Evolutionary conservation across 2,113 vertebrate genomes (phyloP).

Genomic region (Leiothrix lutea): DNA sequence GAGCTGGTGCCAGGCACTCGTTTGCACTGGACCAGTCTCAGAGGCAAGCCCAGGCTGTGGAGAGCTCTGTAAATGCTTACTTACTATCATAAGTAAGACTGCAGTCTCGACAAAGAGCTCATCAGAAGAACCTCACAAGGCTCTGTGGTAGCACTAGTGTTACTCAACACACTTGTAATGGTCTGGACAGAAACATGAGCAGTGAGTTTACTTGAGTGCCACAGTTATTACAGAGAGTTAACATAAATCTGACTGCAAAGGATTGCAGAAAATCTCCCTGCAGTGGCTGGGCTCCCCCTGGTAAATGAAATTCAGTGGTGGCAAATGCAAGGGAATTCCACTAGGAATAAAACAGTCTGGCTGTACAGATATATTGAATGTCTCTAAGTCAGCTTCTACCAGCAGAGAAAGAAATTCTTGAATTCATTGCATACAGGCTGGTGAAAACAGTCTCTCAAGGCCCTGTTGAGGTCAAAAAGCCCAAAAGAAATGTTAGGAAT

Average conservation of each 20-base stretch:
- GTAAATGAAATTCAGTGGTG: neutral
- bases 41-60: neutral
- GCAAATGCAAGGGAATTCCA: neutral
- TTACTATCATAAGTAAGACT: neutral
- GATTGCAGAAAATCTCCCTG: neutral
- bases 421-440: neutral
- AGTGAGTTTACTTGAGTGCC: neutral
- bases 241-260: neutral
- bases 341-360: neutral
- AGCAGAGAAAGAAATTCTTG: neutral
- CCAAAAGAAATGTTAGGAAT: slow-evolving; percentile 39
- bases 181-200: neutral
- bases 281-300: neutral
- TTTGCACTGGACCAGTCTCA: neutral
- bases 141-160: neutral
- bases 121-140: neutral
- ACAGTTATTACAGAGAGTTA: neutral
- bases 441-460: neutral
- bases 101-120: slow-evolving; percentile 41
- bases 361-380: neutral
- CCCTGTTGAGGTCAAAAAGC: slow-evolving; percentile 2
- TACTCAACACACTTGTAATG: neutral
- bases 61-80: neutral
- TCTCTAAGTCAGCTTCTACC: neutral
- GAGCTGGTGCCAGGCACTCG: neutral